Evolutionary conservation across 2,797 vertebrate genomes (phyloP), one percentile per base, ranked within the genome.

Genomic region (Clarias laeviceps): DNA sequence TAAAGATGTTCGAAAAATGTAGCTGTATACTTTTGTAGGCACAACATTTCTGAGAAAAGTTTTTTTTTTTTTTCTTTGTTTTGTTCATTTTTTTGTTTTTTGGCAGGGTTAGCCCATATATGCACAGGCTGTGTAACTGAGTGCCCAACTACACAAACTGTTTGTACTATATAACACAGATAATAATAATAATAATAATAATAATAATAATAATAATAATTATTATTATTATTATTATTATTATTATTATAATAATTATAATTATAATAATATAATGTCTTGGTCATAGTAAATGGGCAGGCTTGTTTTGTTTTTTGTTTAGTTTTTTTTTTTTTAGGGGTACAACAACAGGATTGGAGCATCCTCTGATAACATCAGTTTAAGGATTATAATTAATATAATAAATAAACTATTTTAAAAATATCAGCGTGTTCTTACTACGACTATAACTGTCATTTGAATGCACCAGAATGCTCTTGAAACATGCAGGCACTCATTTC

Each of bases 401-500:
- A 72, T 1, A 66, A 17, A 45, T 73, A 3, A 54, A 74, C 27
- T 3, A 22, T 11, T 11, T 22, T 14, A 17, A 73, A 50, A 27
- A 9, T 4, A 54, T 45, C 17, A 22, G 57, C 57, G 50, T 57
- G 54, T 57, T 22, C 29, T 22, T 22, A 15, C 2, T 61, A 62
- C n/a, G 17, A 29, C 69, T 40, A 18, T 4, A 24, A n/a, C 15
- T 12, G 11, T 18, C 69, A 18, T 32, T 29, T 37, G 20, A 73
- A 74, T 73, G 62, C 40, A 80, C 32, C 80, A 66, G 78, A 70
- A 80, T 73, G 68, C 24, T 22, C 61, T 56, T 73, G 56, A 64
- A 45, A 85, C 84, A 85, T 57, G 73, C 79, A 82, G 69, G 69
- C 79, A 85, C 78, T 73, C 68, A 1, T 59, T 45, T 62, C 45